Evolutionary conservation across 1,140 invertebrate species (phyloP).

Genomic region (Aphelenchoides fujianensis): DNA sequence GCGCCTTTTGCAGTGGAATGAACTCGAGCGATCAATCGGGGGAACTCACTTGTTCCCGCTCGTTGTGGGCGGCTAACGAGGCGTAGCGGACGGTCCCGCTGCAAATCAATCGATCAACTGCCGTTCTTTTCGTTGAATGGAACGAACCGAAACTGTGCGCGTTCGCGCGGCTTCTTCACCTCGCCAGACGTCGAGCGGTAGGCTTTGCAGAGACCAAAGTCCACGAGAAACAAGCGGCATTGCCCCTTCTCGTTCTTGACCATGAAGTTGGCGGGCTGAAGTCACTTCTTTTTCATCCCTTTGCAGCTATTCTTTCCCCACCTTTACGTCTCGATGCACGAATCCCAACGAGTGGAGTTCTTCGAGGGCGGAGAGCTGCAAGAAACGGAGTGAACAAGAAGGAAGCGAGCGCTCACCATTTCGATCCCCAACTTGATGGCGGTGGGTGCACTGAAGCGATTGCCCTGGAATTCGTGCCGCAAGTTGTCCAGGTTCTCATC

Average conservation of each 20-base stretch:
- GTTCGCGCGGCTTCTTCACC: constrained; percentile 53
- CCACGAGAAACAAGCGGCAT: constrained; percentile 46
- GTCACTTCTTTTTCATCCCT: too few species aligned
- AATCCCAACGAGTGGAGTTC: constrained; percentile 53
- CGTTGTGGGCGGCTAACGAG: constrained; percentile 31
- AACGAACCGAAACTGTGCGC: constrained; percentile 50
- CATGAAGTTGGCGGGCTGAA: constrained; percentile 57
- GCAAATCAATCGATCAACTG: too few species aligned
- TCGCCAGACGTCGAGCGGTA: constrained; percentile 50
- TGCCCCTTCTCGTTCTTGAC: constrained; percentile 35
- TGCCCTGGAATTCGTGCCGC: constrained; percentile 55
- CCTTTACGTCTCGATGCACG: constrained; percentile 58
- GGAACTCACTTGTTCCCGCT: constrained; percentile 16
- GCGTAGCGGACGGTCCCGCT: constrained; percentile 47
- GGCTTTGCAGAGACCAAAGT: constrained; percentile 57
- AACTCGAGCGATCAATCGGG: too few species aligned
- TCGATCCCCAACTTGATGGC: constrained; percentile 46
- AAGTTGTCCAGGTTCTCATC: constrained; percentile 56
- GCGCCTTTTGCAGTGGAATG: too few species aligned
- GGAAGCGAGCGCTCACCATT: constrained; percentile 41
- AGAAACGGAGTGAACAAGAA: constrained; percentile 26
- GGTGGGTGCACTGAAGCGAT: constrained; percentile 59
- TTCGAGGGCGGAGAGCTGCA: too few species aligned
- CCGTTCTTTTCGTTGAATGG: not conserved
- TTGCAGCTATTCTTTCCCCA: too few species aligned